Conservation (phyloP, 2,797 vertebrate species). For the Atherinosoma microstoma region DNA sequence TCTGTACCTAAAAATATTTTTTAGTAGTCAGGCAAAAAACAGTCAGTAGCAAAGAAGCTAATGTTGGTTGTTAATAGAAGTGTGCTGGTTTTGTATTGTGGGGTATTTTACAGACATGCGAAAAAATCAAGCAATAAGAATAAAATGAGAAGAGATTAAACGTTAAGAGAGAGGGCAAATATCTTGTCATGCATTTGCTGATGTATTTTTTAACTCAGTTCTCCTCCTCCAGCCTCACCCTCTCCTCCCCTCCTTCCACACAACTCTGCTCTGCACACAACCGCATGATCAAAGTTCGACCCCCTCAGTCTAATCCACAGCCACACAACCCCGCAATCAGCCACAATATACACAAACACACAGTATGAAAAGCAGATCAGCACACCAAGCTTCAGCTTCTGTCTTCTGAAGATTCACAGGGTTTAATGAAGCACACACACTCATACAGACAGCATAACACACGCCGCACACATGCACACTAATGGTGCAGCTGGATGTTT, state of each 20-base stretch:
- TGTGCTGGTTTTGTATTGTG: not conserved
- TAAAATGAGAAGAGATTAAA: not conserved
- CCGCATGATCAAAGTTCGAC: constrained; percentile 44
- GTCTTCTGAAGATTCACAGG: constrained; percentile 46
- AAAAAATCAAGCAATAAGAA: not conserved
- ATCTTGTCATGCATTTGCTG: constrained; percentile 33
- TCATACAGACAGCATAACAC: not conserved
- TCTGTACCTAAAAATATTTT: not conserved
- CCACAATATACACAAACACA: constrained; percentile 23
- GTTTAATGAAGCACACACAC: constrained; percentile 55
- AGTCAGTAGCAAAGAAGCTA: not conserved
- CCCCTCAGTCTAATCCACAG: constrained; percentile 50
- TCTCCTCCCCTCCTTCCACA: constrained; percentile 29
- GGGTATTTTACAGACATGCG: not conserved
- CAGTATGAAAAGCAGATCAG: constrained; percentile 44
- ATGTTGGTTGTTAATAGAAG: not conserved
- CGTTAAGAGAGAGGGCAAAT: constrained; percentile 18
- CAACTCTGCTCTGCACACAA: constrained; percentile 29
- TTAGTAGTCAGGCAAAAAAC: not conserved
- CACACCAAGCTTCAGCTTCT: constrained; percentile 22
- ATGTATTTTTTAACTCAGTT: constrained; percentile 26
- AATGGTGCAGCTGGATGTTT: constrained; percentile 34
- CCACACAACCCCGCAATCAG: constrained; percentile 21
- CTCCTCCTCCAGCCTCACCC: constrained; percentile 21
- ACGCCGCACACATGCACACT: not conserved